Conservation (phyloP, 2,113 vertebrate species). For the Alligator mississippiensis region DNA sequence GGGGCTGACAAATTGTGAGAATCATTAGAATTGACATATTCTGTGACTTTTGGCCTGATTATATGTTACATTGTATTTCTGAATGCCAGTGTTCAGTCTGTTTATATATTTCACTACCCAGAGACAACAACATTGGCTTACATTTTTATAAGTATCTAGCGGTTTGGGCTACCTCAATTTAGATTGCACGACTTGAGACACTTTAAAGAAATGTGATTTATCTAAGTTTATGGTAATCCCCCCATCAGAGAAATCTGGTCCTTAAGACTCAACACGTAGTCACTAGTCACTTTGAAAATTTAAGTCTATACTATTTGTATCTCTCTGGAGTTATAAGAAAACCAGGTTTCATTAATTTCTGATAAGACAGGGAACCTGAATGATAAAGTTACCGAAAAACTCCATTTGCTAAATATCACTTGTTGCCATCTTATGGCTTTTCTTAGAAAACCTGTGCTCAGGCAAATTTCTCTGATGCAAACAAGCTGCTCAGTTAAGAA, state of each 20-base stretch:
- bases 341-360: background rate
- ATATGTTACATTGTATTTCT: background rate
- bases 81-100: background rate
- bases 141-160: background rate
- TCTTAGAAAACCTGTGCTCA: rapidly evolving
- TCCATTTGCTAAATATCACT: background rate
- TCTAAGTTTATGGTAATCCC: background rate
- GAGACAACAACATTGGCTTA: background rate
- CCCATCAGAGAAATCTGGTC: background rate
- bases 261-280: background rate
- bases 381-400: background rate
- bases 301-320: background rate
- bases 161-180: background rate
- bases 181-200: background rate
- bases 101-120: background rate
- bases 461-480: background rate
- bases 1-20: background rate
- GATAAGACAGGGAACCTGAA: background rate
- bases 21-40: background rate
- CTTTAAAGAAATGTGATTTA: background rate
- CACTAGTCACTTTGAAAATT: background rate
- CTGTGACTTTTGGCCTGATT: background rate
- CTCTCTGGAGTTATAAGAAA: background rate
- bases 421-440: background rate
- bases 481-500: background rate